Conservation (phyloP, 2,888 invertebrate species). For the Tiphia femorata region DNA sequence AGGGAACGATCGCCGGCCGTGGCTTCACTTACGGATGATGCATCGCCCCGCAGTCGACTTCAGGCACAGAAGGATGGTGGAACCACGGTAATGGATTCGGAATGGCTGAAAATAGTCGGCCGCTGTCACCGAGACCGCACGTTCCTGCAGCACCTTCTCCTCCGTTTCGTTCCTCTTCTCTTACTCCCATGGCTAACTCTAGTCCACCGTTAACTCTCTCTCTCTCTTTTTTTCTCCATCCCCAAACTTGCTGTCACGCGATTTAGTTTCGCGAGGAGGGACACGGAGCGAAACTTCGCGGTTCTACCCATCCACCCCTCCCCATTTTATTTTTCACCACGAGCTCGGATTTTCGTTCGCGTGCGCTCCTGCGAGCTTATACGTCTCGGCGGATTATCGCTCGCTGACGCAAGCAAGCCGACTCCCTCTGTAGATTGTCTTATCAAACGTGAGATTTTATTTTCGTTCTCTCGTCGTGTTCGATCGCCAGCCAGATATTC, state of each 20-base stretch:
- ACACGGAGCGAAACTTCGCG: neutral
- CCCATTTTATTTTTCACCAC: neutral
- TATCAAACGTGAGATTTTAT: constrained; percentile 2
- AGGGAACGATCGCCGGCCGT: constrained; percentile 45
- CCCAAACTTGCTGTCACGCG: neutral
- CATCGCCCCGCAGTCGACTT: constrained; percentile 57
- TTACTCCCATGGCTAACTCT: too few relatives aligned
- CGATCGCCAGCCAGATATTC: too few relatives aligned
- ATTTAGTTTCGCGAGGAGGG: neutral
- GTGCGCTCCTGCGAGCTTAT: neutral
- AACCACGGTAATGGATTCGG: constrained; percentile 57
- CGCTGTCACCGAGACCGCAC: constrained; percentile 40
- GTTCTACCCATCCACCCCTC: too few relatives aligned
- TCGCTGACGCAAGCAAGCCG: neutral
- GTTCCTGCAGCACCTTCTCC: constrained; percentile 3
- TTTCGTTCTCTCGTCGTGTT: too few relatives aligned
- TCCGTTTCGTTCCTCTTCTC: constrained; percentile 3
- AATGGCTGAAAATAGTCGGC: constrained; percentile 54
- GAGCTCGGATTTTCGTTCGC: neutral
- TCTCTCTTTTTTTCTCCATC: neutral
- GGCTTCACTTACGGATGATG: constrained; percentile 59
- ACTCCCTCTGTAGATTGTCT: neutral
- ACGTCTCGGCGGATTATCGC: neutral
- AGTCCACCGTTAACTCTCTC: neutral
- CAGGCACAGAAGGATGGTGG: constrained; percentile 50